Conservation (phyloP, 1,140 invertebrate genomes). For the Aphis gossypii region DNA sequence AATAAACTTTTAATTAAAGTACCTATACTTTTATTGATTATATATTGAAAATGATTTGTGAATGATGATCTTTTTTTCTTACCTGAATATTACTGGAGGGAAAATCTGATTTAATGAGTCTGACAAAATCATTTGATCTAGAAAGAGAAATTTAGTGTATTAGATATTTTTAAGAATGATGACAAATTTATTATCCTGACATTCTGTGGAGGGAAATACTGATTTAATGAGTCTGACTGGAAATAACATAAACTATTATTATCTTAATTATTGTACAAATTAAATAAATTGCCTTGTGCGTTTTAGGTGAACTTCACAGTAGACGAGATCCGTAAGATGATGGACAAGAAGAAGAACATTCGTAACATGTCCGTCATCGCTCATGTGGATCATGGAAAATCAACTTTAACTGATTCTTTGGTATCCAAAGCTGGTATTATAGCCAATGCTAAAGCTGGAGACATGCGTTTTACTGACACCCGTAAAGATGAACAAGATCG, state of each 20-base stretch:
- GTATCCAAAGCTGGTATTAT: conserved; percentile 99
- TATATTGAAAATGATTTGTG: neutral
- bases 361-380: conserved; percentile 99
- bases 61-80: neutral
- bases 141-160: neutral
- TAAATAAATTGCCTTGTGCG: neutral
- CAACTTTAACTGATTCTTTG: conserved; percentile 98
- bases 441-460: conserved; percentile 96
- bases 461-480: conserved; percentile 98
- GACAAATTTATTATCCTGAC: conserved; percentile 33
- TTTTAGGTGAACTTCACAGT: conserved; percentile 99
- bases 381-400: conserved; percentile 99
- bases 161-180: conserved; percentile 18
- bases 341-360: conserved; percentile 99
- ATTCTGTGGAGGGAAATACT: conserved; percentile 51
- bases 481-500: conserved; percentile 99
- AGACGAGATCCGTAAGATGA: conserved; percentile 98
- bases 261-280: neutral
- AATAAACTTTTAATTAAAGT: neutral
- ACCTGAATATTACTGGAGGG: neutral
- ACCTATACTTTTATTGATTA: neutral
- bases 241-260: neutral
- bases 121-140: neutral
- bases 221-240: conserved; percentile 57
- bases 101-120: conserved; percentile 26